Conservation (phyloP, 2,888 invertebrate species). For the Dasysyrphus albostriatus region DNA sequence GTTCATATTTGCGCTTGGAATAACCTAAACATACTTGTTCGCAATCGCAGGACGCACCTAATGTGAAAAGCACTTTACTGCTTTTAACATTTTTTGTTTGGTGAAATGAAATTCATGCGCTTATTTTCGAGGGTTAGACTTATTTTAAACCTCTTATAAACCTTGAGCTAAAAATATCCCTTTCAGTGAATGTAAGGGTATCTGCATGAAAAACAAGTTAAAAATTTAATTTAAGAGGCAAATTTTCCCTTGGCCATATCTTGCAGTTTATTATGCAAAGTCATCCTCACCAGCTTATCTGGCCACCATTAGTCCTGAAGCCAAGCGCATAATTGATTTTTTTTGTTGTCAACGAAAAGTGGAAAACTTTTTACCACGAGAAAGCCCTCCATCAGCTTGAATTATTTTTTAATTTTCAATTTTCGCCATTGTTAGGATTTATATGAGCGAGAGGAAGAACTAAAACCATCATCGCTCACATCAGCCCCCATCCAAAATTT, state of each 20-base stretch:
- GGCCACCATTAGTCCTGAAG: slow-evolving; percentile 45
- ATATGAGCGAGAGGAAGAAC: background rate
- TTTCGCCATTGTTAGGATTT: slow-evolving; percentile 19
- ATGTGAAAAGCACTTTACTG: too few species aligned
- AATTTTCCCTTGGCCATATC: slow-evolving; percentile 1
- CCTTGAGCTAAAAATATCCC: background rate
- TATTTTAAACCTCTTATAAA: background rate
- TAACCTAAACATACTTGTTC: too few species aligned
- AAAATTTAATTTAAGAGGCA: background rate
- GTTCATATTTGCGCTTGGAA: too few species aligned
- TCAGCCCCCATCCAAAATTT: background rate
- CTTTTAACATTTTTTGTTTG: background rate
- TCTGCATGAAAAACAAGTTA: background rate
- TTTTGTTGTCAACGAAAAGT: slow-evolving; percentile 1
- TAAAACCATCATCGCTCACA: background rate
- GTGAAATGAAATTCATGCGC: background rate
- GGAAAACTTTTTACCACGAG: slow-evolving; percentile 34
- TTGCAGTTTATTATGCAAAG: slow-evolving; percentile 54
- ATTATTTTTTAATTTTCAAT: slow-evolving; percentile 37
- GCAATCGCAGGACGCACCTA: too few species aligned
- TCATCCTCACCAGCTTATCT: slow-evolving; percentile 43
- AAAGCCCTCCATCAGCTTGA: slow-evolving; percentile 18
- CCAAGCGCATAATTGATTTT: slow-evolving; percentile 60
- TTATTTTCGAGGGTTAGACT: background rate
- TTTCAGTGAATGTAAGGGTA: background rate